Percentiles rank a stretch among this genome's conserved stretches.
phyloP scores from a whole-genome alignment of 2,797 vertebrate species.

The Enteromius paludinosus region DNA sequence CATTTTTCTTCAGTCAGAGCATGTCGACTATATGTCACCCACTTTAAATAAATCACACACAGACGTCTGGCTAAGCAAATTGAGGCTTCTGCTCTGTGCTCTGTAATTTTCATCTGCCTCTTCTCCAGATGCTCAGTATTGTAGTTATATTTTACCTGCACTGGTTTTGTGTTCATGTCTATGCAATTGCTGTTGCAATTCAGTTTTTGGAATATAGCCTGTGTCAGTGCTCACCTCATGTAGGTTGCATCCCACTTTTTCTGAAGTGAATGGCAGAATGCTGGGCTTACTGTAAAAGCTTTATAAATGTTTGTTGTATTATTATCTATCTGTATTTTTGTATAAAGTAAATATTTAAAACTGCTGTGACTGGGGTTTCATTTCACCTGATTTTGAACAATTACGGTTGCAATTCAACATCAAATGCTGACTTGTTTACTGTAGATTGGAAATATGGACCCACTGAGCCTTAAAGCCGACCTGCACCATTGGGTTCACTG shows the following conservation, averaged over 20 bases:
- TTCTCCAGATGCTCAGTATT: slow-evolving; percentile 6
- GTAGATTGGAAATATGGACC: background rate
- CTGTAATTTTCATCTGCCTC: slow-evolving; percentile 14
- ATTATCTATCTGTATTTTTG: slow-evolving; percentile 55
- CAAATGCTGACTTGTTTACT: background rate
- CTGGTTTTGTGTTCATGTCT: slow-evolving; percentile 32
- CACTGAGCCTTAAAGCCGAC: background rate
- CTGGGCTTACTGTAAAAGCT: slow-evolving; percentile 40
- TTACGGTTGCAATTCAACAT: background rate
- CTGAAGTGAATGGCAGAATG: slow-evolving; percentile 33
- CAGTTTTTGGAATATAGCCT: slow-evolving; percentile 19
- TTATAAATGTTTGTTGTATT: slow-evolving; percentile 40
- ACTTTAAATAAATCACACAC: slow-evolving; percentile 8
- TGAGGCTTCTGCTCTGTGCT: slow-evolving; percentile 31
- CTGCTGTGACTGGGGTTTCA: background rate
- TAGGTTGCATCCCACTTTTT: slow-evolving; percentile 16
- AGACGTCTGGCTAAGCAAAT: background rate
- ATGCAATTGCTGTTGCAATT: slow-evolving; percentile 29
- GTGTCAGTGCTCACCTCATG: slow-evolving; percentile 29
- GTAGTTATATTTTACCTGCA: slow-evolving; percentile 2
- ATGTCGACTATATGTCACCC: background rate
- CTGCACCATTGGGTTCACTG: background rate
- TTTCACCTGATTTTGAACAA: background rate
- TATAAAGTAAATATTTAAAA: slow-evolving; percentile 47
- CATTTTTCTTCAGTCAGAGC: slow-evolving; percentile 23